Percentiles rank a stretch among this genome's conserved stretches.
Evolutionary conservation across 2,113 vertebrate genomes (phyloP).

Genomic region (Podarcis cretensis): DNA sequence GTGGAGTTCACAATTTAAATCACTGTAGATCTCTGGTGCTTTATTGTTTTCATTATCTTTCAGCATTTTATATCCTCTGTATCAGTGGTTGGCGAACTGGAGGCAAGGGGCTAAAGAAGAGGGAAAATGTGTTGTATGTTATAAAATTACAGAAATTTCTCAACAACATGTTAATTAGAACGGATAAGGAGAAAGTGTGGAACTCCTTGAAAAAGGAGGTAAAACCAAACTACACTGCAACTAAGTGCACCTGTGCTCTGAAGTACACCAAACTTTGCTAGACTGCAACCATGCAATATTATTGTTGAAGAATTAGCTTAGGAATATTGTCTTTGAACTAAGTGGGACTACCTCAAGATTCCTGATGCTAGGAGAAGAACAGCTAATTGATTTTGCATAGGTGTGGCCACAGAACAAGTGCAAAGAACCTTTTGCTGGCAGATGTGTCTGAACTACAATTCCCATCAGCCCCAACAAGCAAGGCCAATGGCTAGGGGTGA

Average conservation of each 20-base stretch:
- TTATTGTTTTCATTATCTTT: not conserved
- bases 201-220: not conserved
- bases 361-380: slow-evolving; percentile 21
- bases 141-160: not conserved
- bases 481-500: too few species aligned
- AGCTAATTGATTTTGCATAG: slow-evolving; percentile 46
- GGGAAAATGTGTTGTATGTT: not conserved
- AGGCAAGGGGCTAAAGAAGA: too few species aligned
- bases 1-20: not conserved
- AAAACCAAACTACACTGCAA: not conserved
- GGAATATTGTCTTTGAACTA: not conserved
- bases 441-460: too few species aligned
- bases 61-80: not conserved
- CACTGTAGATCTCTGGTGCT: not conserved
- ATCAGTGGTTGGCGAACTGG: not conserved
- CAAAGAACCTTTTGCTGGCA: too few species aligned
- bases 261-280: not conserved
- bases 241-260: not conserved
- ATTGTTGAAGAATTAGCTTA: not conserved
- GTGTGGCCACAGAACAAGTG: slow-evolving; percentile 23
- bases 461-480: too few species aligned
- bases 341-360: not conserved
- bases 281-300: not conserved
- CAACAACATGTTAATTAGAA: not conserved
- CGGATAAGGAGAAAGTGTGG: not conserved